A percentile compares a stretch with the other conserved stretches of the same genome.
phyloP scores from a whole-genome alignment of 2,797 vertebrate species.

The Eulemur mongoz region DNA sequence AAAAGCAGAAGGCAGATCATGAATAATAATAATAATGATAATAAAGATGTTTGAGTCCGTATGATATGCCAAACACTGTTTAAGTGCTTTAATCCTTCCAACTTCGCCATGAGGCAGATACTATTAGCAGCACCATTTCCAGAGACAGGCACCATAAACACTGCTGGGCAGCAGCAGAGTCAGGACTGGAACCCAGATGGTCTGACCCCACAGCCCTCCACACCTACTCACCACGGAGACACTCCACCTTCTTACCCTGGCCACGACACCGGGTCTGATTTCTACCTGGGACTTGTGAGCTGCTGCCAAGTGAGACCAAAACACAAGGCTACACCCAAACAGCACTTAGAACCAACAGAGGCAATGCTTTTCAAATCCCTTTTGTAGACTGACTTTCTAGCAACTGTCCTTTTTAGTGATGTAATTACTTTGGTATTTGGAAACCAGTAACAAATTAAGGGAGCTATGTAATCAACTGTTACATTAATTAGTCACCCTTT shows the following conservation, averaged over 20 bases:
- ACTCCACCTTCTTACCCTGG: background rate
- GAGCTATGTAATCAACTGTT: constrained; percentile 78
- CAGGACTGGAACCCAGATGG: background rate
- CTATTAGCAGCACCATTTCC: background rate
- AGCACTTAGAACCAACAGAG: background rate
- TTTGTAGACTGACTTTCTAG: constrained; percentile 53
- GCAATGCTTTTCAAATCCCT: constrained; percentile 19
- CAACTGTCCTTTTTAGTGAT: constrained; percentile 56
- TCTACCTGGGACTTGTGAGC: background rate
- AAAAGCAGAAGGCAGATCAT: background rate
- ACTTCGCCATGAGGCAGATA: background rate
- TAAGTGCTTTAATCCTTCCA: background rate
- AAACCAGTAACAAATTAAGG: constrained; percentile 80
- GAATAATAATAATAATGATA: too few relatives aligned
- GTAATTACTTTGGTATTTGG: constrained; percentile 74
- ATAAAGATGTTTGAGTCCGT: background rate
- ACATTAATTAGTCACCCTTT: constrained; percentile 80
- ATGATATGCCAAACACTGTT: background rate
- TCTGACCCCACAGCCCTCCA: background rate
- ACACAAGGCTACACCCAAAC: background rate
- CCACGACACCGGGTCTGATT: background rate
- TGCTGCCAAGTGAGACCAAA: background rate
- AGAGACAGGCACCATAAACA: background rate
- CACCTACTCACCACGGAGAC: background rate
- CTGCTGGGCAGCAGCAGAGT: background rate